phyloP scores from a whole-genome alignment of 1,140 invertebrate species.

The Euglossa dilemma region DNA sequence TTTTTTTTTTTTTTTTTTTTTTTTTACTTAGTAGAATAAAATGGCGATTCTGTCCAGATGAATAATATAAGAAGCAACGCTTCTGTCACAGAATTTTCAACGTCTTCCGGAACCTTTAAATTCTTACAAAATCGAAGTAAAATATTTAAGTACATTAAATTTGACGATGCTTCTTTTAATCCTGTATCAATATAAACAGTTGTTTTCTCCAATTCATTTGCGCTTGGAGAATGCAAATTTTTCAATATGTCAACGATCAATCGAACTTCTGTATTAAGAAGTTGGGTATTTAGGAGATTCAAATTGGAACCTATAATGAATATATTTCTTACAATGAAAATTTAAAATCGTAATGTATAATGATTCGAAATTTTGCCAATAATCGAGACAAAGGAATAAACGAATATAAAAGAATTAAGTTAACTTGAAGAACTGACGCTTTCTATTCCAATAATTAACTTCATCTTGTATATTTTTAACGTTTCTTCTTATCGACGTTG shows the following conservation, averaged over 20 bases:
- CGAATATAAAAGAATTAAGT: neutral
- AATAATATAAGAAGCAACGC: conserved; percentile 90
- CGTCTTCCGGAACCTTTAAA: conserved; percentile 84
- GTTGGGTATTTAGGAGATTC: conserved; percentile 88
- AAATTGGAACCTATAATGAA: conserved; percentile 89
- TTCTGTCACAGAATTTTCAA: conserved; percentile 85
- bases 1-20: neutral
- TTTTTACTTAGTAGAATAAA: conserved; percentile 85
- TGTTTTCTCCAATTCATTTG: conserved; percentile 86
- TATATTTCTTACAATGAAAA: neutral
- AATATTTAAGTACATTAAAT: conserved; percentile 90
- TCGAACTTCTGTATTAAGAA: conserved; percentile 87
- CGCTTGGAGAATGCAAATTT: conserved; percentile 89
- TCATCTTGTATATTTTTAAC: conserved; percentile 89
- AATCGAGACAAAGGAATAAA: neutral
- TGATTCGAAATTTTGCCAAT: neutral
- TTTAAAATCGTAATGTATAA: neutral
- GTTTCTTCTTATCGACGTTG: conserved; percentile 80
- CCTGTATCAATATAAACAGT: conserved; percentile 83
- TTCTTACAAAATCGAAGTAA: conserved; percentile 87
- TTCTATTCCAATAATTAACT: conserved; percentile 90
- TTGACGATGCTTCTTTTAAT: conserved; percentile 88
- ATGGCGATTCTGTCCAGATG: conserved; percentile 92
- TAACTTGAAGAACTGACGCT: conserved; percentile 40
- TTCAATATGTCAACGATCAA: conserved; percentile 88